Percentiles rank a stretch among this genome's conserved stretches.
Conservation (phyloP, 2,888 invertebrate genomes). For the Trilocha varians region DNA sequence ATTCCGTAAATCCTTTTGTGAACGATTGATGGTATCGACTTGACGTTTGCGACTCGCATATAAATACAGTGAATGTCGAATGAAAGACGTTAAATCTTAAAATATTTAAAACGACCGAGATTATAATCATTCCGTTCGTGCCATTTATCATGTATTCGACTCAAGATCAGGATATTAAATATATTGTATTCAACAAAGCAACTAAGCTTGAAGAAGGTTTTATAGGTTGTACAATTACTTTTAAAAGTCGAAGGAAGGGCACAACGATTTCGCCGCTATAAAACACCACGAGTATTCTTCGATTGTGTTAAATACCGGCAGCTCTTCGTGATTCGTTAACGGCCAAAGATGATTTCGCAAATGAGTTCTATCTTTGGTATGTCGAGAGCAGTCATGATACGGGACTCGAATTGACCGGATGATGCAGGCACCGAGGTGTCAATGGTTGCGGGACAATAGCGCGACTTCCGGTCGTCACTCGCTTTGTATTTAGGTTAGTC, state of each 20-base stretch:
- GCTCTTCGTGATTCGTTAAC: too few species aligned
- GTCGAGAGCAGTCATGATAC: slow-evolving; percentile 17
- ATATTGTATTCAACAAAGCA: neutral
- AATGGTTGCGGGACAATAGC: slow-evolving; percentile 70
- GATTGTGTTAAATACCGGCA: too few species aligned
- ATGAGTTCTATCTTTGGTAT: too few species aligned
- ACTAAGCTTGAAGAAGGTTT: neutral
- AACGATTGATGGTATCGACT: slow-evolving; percentile 15
- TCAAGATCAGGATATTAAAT: neutral
- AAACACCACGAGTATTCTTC: neutral
- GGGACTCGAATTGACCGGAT: slow-evolving; percentile 61
- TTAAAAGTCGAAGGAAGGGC: too few species aligned
- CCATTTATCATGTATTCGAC: neutral
- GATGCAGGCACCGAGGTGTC: slow-evolving; percentile 62
- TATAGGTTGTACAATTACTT: neutral
- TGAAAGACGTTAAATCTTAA: neutral
- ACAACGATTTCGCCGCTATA: neutral
- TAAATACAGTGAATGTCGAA: slow-evolving; percentile 12
- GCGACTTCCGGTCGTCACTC: slow-evolving; percentile 53
- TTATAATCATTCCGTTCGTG: neutral
- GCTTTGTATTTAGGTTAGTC: slow-evolving; percentile 72
- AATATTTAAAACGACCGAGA: neutral
- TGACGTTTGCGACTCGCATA: slow-evolving; percentile 21
- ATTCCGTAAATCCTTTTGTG: slow-evolving; percentile 9
- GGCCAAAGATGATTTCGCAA: too few species aligned